phyloP scores from a whole-genome alignment of 2,113 vertebrate genomes.

The Aspiorhynchus laticeps region DNA sequence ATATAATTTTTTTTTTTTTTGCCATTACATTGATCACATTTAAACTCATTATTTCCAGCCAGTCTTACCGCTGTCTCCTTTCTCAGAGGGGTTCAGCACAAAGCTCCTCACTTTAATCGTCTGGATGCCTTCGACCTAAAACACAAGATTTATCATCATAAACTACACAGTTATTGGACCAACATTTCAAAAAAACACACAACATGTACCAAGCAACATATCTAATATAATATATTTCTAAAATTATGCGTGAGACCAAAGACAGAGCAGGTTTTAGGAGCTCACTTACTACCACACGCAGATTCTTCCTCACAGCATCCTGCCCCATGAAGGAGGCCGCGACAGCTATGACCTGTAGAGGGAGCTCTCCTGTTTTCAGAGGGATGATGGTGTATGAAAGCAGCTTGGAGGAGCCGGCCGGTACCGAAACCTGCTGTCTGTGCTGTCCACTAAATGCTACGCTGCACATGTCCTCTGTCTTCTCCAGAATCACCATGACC shows the following conservation, averaged over 20 bases:
- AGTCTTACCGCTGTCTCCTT: constrained; percentile 62
- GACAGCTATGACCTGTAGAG: constrained; percentile 72
- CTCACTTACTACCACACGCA: constrained; percentile 74
- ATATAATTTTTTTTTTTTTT: background rate
- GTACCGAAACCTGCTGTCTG: constrained; percentile 65
- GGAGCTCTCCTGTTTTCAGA: constrained; percentile 69
- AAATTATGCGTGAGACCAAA: background rate
- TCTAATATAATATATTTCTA: background rate
- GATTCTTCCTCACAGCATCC: constrained; percentile 74
- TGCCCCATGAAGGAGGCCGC: constrained; percentile 47
- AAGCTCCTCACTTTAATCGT: constrained; percentile 69
- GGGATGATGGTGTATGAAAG: constrained; percentile 76
- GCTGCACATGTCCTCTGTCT: constrained; percentile 77
- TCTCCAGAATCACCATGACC: constrained; percentile 77
- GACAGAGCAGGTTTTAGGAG: background rate
- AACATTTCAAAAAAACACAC: background rate
- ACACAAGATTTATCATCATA: background rate
- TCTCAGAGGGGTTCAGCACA: constrained; percentile 69
- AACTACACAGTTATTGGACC: background rate
- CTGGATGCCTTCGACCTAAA: constrained; percentile 76
- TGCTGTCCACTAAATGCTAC: constrained; percentile 67
- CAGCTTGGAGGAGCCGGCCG: constrained; percentile 63
- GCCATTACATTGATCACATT: background rate
- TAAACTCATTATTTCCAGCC: background rate
- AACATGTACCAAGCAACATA: background rate